A percentile compares a stretch with the other conserved stretches of the same genome.
phyloP scores from a whole-genome alignment of 2,797 vertebrate genomes.

The Hafferia zeledoni region DNA sequence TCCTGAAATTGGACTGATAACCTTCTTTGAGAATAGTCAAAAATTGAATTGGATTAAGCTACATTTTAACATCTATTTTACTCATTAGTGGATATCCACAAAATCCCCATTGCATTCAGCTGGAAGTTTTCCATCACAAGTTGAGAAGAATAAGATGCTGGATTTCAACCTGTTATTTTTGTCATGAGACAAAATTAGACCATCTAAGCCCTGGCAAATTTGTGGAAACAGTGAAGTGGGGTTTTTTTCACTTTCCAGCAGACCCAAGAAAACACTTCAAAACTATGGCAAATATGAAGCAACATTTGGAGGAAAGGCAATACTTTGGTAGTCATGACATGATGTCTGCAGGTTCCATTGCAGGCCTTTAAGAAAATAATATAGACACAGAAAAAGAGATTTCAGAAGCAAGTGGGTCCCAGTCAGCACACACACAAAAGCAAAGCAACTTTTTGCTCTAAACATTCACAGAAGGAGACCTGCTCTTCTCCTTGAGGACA shows the following conservation, averaged over 20 bases:
- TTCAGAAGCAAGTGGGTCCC: not conserved
- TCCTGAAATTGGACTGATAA: not conserved
- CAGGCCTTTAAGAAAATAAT: not conserved
- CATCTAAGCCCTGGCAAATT: not conserved
- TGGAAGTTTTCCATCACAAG: not conserved
- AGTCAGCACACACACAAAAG: not conserved
- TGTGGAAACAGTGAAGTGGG: not conserved
- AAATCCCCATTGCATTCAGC: not conserved
- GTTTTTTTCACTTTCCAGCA: not conserved
- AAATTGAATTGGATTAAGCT: not conserved
- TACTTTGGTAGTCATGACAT: not conserved
- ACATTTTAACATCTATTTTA: not conserved
- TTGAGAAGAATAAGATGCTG: not conserved
- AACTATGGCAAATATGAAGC: not conserved
- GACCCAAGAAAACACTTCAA: not conserved
- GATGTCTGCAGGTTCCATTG: not conserved
- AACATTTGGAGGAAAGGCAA: not conserved
- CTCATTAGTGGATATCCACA: not conserved
- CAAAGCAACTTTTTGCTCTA: not conserved
- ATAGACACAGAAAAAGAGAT: not conserved
- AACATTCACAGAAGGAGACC: not conserved
- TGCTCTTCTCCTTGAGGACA: not conserved
- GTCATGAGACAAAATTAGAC: not conserved
- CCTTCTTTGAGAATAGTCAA: not conserved
- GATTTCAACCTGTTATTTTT: not conserved